Evolutionary conservation across 2,888 invertebrate species (phyloP).

Genomic region (Eulithis prunata): DNA sequence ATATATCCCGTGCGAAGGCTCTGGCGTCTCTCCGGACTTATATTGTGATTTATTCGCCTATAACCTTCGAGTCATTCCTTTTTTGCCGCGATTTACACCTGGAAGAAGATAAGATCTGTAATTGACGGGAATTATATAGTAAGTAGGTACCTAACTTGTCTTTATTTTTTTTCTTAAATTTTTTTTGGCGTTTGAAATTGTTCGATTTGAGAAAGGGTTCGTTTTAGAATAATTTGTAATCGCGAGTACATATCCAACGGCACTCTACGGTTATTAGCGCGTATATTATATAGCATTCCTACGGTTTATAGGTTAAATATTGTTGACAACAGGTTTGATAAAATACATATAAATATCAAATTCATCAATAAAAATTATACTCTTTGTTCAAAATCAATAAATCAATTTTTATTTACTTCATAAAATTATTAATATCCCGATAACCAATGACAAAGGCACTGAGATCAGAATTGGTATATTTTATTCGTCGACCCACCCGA

Average conservation of each 20-base stretch:
- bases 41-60: constrained; percentile 79
- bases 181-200: no score
- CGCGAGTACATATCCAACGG: no score
- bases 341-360: constrained; percentile 21
- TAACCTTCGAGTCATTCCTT: constrained; percentile 53
- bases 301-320: background rate
- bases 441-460: constrained; percentile 31
- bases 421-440: constrained; percentile 32
- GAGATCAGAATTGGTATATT: constrained; percentile 40
- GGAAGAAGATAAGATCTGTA: constrained; percentile 7
- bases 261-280: background rate
- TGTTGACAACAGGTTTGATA: background rate
- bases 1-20: constrained; percentile 4
- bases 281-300: background rate
- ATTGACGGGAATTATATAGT: constrained; percentile 4
- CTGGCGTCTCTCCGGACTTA: constrained; percentile 76
- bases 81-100: constrained; percentile 15
- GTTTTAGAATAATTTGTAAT: background rate
- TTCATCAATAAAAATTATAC: constrained; percentile 25
- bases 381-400: constrained; percentile 31
- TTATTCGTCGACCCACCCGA: constrained; percentile 48
- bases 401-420: constrained; percentile 33
- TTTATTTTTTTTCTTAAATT: no score
- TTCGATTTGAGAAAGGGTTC: no score
- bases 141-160: no score